A percentile compares a stretch with the other conserved stretches of the same genome.
Conservation (phyloP, 2,113 vertebrate species). For the Mobula hypostoma region DNA sequence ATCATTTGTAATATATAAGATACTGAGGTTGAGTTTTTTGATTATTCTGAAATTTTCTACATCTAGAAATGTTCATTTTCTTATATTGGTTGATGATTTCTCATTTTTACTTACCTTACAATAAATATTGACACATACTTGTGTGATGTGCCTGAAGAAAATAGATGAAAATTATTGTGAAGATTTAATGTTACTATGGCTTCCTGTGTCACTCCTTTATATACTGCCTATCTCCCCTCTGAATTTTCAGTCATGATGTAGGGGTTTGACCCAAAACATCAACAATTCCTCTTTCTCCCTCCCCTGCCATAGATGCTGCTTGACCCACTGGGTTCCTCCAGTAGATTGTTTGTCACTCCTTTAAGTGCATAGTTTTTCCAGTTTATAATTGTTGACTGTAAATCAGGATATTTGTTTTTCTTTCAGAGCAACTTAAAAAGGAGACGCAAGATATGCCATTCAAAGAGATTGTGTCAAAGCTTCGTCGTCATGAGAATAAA, state of each 20-base stretch:
- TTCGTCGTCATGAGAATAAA: conserved; percentile 93
- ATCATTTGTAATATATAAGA: not conserved
- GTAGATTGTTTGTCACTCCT: not conserved
- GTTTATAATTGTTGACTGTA: not conserved
- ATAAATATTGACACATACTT: not conserved
- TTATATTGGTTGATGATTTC: not conserved
- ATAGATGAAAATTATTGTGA: not conserved
- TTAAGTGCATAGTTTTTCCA: not conserved
- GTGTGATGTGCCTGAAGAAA: not conserved
- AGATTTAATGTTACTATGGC: too few species aligned
- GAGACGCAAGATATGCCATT: conserved; percentile 86
- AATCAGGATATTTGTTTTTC: not conserved
- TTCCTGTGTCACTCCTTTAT: too few species aligned
- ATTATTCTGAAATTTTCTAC: not conserved
- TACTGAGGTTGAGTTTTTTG: not conserved
- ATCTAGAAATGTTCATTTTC: not conserved
- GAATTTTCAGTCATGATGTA: too few species aligned
- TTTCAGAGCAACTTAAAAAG: conserved; percentile 68
- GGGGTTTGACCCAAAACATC: too few species aligned
- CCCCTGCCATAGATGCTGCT: too few species aligned
- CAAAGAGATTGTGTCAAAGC: conserved; percentile 85
- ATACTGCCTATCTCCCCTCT: too few species aligned
- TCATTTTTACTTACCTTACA: not conserved
- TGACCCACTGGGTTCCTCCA: too few species aligned
- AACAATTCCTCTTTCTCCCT: too few species aligned